Conservation (phyloP, 2,797 vertebrate genomes). For the Diglossa cyanea region DNA sequence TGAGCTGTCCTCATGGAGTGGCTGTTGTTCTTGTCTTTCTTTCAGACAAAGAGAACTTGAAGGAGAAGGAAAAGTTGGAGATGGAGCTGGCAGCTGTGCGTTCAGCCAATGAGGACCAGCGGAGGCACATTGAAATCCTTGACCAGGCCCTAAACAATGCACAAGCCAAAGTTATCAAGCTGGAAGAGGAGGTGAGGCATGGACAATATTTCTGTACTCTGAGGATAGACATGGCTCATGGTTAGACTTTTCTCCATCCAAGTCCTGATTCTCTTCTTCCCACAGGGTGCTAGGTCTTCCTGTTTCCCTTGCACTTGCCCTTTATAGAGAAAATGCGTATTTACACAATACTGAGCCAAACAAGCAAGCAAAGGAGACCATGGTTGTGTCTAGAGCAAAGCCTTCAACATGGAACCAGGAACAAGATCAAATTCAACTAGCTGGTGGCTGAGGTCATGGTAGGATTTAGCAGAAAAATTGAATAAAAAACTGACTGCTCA, state of each 20-base stretch:
- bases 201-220: not conserved
- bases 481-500: not conserved
- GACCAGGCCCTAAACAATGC: slow-evolving; percentile 86
- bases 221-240: not conserved
- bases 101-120: slow-evolving; percentile 83
- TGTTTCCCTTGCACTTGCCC: not conserved
- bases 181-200: slow-evolving; percentile 85
- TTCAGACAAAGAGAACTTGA: slow-evolving; percentile 83
- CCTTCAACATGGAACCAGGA: not conserved
- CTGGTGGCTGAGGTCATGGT: not conserved
- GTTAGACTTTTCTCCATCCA: not conserved
- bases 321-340: not conserved
- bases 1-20: slow-evolving; percentile 14
- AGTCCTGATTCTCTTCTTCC: not conserved
- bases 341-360: not conserved
- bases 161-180: slow-evolving; percentile 83
- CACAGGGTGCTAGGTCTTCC: not conserved
- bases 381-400: not conserved
- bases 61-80: slow-evolving; percentile 85
- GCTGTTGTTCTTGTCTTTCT: slow-evolving; percentile 45
- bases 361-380: not conserved
- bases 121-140: slow-evolving; percentile 83
- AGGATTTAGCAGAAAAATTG: not conserved
- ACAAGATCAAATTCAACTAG: not conserved
- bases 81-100: slow-evolving; percentile 79